A percentile compares a stretch with the other conserved stretches of the same genome.
Conservation (phyloP, 2,888 invertebrate species). For the Spodoptera exigua region DNA sequence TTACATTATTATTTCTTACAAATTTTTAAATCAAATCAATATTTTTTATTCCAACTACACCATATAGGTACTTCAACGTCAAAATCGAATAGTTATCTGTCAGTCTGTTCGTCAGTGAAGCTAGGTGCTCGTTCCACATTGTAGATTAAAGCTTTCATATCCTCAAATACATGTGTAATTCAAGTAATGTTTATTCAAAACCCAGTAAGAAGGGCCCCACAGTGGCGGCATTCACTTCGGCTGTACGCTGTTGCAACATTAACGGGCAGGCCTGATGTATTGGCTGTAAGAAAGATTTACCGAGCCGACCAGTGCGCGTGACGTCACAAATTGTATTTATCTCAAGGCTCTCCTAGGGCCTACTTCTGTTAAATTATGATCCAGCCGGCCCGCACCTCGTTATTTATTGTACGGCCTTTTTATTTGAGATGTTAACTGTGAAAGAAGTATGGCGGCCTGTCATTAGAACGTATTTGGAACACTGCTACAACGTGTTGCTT, state of each 20-base stretch:
- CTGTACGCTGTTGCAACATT: conserved; percentile 43
- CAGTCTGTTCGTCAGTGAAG: too few relatives aligned
- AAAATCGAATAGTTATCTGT: too few relatives aligned
- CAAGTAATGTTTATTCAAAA: conserved; percentile 30
- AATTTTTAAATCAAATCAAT: too few relatives aligned
- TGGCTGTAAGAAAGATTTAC: conserved; percentile 50
- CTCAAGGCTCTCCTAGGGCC: conserved; percentile 55
- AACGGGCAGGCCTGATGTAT: conserved; percentile 42
- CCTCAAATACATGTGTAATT: conserved; percentile 14
- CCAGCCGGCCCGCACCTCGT: conserved; percentile 30
- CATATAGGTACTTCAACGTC: too few relatives aligned
- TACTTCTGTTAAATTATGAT: conserved; percentile 52
- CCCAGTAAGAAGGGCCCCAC: conserved; percentile 11
- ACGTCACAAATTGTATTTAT: conserved; percentile 52
- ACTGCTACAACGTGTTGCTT: too few relatives aligned
- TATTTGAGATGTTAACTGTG: conserved; percentile 26
- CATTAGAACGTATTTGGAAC: background rate
- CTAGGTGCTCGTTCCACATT: too few relatives aligned
- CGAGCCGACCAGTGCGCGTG: conserved; percentile 33
- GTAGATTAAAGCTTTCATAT: conserved; percentile 3
- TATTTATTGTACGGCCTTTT: conserved; percentile 49
- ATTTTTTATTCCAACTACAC: too few relatives aligned
- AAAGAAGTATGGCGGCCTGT: conserved; percentile 1
- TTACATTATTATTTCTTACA: background rate
- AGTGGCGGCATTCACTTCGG: conserved; percentile 11